phyloP scores from a whole-genome alignment of 2,888 invertebrate species.

The Euplagia quadripunctaria region DNA sequence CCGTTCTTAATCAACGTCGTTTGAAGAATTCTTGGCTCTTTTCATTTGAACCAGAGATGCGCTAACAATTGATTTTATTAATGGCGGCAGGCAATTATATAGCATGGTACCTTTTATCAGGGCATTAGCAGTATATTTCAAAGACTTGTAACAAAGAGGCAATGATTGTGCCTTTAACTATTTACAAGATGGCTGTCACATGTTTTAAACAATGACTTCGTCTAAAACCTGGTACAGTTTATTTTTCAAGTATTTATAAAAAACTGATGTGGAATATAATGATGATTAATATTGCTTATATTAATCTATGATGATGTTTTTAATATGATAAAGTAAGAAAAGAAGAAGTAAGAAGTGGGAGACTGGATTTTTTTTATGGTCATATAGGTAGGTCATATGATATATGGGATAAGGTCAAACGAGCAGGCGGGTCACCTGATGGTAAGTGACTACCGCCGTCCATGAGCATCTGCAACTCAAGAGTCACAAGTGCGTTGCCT shows the following conservation, averaged over 20 bases:
- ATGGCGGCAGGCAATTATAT: constrained; percentile 43
- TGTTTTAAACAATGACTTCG: neutral
- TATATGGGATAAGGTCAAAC: no score
- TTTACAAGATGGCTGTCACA: neutral
- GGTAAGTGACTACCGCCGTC: no score
- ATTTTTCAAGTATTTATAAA: neutral
- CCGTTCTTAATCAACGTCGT: constrained; percentile 78
- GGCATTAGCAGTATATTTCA: constrained; percentile 12
- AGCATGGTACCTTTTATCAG: constrained; percentile 40
- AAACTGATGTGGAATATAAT: neutral
- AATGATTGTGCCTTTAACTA: neutral
- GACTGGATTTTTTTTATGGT: no score
- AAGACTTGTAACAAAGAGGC: constrained; percentile 5
- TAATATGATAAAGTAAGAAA: no score
- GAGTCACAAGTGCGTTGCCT: no score
- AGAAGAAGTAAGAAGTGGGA: no score
- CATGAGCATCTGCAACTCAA: no score
- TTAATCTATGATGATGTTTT: no score
- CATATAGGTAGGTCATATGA: no score
- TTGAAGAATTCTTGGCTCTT: constrained; percentile 60
- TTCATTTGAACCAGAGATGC: constrained; percentile 47
- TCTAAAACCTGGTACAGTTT: neutral
- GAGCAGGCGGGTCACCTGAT: no score
- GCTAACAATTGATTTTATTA: constrained; percentile 52
- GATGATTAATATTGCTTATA: no score